Conservation (phyloP, 2,113 vertebrate species). For the Okapia johnstoni region DNA sequence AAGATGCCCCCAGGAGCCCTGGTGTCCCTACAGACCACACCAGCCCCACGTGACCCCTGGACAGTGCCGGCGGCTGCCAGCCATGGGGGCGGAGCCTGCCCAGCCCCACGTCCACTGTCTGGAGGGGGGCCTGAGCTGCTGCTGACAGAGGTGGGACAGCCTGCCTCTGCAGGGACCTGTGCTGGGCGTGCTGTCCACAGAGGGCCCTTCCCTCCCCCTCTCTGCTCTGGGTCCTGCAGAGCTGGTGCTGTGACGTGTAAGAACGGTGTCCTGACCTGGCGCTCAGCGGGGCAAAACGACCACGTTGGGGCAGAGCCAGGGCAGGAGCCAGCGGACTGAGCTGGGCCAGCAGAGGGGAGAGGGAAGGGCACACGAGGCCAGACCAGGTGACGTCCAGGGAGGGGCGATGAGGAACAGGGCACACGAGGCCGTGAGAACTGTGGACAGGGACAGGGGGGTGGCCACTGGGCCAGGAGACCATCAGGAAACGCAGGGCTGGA, state of each 20-base stretch:
- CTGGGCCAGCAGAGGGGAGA: background rate
- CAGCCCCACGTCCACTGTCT: rapidly evolving
- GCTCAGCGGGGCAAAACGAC: background rate
- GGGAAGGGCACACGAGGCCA: background rate
- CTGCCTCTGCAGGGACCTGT: background rate
- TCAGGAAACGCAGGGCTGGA: background rate
- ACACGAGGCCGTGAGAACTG: background rate
- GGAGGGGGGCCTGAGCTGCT: background rate
- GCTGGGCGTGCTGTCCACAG: background rate
- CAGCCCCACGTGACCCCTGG: background rate
- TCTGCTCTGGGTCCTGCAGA: background rate
- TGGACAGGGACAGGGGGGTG: background rate
- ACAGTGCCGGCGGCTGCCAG: background rate
- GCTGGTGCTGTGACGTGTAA: background rate
- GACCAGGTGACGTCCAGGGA: no score
- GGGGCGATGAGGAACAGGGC: background rate
- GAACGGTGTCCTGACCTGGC: background rate
- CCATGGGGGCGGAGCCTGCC: background rate
- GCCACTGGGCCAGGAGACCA: background rate
- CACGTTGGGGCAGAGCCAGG: background rate
- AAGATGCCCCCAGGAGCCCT: background rate
- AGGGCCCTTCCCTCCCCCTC: rapidly evolving
- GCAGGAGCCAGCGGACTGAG: background rate
- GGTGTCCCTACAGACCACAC: background rate
- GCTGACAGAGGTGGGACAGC: background rate